A percentile compares a stretch with the other conserved stretches of the same genome.
These are phyloP conservation scores for Choristoneura rosaceana DNA, from an alignment of 2,888 invertebrate species.

Conservation along the genomic window DNA sequence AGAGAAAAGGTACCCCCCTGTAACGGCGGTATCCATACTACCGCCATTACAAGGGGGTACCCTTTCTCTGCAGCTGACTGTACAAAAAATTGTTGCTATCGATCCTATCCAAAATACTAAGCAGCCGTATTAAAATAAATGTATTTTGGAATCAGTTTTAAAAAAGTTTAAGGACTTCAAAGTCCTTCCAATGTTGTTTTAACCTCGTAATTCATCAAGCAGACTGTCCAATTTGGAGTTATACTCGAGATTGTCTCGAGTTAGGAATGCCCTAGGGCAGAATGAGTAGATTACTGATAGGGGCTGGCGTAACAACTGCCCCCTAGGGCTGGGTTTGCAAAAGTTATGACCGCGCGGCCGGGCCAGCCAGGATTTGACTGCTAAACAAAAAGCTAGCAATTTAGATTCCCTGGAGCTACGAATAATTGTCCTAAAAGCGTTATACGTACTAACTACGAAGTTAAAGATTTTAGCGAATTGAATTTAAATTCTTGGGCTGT, in stretches of 20 bases:
- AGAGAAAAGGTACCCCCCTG: too few species aligned
- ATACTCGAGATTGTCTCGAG: conserved; percentile 9
- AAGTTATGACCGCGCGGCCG: conserved; percentile 10
- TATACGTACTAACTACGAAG: too few species aligned
- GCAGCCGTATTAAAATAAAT: too few species aligned
- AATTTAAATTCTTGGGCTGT: too few species aligned
- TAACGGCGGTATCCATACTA: too few species aligned
- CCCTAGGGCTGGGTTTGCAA: conserved; percentile 9
- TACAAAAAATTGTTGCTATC: too few species aligned
- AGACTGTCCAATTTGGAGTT: conserved; percentile 9
- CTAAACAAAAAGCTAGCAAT: not conserved
- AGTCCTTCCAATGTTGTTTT: not conserved
- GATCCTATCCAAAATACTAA: too few species aligned
- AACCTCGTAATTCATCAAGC: not conserved
- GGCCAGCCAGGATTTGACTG: not conserved
- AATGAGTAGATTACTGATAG: conserved; percentile 20
- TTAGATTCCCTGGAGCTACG: not conserved
- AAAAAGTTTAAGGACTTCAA: not conserved
- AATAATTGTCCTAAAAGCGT: too few species aligned
- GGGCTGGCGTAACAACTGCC: not conserved
- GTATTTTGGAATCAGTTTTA: too few species aligned
- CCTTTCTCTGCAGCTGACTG: too few species aligned
- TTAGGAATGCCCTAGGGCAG: not conserved
- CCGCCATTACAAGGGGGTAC: too few species aligned
- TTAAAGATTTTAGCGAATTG: too few species aligned